Conservation (phyloP, 1,140 invertebrate genomes). For the Meloidogyne floridensis region DNA sequence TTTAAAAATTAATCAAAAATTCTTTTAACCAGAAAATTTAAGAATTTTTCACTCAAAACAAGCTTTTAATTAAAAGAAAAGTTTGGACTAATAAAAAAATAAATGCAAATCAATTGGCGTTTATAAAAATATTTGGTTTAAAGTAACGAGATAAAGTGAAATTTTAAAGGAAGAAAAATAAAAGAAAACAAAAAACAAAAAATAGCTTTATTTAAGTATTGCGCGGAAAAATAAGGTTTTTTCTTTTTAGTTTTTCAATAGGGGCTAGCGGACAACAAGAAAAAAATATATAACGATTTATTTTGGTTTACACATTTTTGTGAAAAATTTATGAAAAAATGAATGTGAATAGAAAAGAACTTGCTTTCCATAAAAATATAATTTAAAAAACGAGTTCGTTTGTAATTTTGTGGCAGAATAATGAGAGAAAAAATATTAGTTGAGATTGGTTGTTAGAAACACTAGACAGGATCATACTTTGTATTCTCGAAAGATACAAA, state of each 20-base stretch:
- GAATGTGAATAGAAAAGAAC: not conserved
- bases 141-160: not conserved
- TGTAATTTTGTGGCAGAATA: not conserved
- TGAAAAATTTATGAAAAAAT: not conserved
- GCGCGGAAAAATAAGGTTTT: not conserved
- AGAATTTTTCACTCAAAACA: not conserved
- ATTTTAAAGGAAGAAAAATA: not conserved
- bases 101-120: not conserved
- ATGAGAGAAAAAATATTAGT: not conserved
- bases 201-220: conserved; percentile 4
- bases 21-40: not conserved
- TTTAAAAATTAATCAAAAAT: not conserved
- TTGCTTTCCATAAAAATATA: not conserved
- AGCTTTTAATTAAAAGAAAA: not conserved
- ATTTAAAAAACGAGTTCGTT: not conserved
- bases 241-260: not conserved
- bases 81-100: not conserved
- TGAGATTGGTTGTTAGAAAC: not conserved
- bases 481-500: no score
- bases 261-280: not conserved
- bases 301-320: not conserved
- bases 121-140: not conserved
- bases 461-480: no score
- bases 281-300: not conserved
- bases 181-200: not conserved